Evolutionary conservation across 2,113 vertebrate genomes (phyloP).

Genomic region (Mirza zaza): DNA sequence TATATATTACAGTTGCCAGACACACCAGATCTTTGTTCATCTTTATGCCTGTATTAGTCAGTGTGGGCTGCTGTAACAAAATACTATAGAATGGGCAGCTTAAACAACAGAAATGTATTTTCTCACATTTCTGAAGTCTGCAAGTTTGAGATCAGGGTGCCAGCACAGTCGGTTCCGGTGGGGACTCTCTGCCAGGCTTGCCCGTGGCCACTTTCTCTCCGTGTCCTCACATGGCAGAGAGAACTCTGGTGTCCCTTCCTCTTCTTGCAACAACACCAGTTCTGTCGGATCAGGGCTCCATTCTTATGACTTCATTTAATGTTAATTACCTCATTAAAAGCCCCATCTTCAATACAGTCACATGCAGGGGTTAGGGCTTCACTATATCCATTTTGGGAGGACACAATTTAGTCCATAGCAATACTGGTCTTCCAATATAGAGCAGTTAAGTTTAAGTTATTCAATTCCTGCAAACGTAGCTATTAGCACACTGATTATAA

Average conservation of each 20-base stretch:
- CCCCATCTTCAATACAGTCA: background rate
- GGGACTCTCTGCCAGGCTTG: background rate
- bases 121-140: background rate
- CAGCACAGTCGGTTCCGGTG: rapidly evolving
- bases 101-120: background rate
- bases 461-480: background rate
- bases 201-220: background rate
- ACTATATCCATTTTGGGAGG: background rate
- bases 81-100: background rate
- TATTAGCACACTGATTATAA: background rate
- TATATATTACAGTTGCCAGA: background rate
- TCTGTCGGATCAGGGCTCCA: background rate
- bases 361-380: background rate
- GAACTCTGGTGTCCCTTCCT: rapidly evolving
- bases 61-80: background rate
- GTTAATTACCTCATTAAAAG: background rate
- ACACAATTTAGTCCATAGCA: background rate
- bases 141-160: background rate
- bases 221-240: background rate
- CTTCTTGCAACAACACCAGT: background rate
- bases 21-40: background rate
- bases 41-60: background rate
- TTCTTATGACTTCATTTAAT: background rate
- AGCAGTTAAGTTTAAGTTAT: background rate
- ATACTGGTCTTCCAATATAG: background rate